phyloP scores from a whole-genome alignment of 2,888 invertebrate genomes.

The Cantharis rustica region DNA sequence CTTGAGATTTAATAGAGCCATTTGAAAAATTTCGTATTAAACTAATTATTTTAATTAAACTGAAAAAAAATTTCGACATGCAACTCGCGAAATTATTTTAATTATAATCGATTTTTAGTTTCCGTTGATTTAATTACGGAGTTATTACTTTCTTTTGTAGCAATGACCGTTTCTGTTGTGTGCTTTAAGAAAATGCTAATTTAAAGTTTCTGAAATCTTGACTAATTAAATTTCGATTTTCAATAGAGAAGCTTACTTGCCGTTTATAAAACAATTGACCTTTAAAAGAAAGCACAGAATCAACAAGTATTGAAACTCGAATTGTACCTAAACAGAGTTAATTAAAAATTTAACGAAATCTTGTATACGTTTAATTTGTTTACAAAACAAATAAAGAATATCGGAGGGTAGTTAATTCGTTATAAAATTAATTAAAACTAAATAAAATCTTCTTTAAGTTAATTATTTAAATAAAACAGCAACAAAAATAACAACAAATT shows the following conservation, averaged over 20 bases:
- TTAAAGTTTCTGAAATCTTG: background rate
- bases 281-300: background rate
- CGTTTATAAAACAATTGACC: background rate
- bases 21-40: background rate
- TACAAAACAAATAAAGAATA: background rate
- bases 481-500: background rate
- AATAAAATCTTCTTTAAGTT: background rate
- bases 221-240: background rate
- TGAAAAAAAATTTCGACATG: background rate
- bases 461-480: background rate
- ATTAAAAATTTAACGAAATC: background rate
- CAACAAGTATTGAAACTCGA: background rate
- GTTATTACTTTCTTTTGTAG: background rate
- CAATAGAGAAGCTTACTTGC: background rate
- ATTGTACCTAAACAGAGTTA: background rate
- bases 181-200: background rate
- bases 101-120: background rate
- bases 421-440: background rate
- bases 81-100: background rate
- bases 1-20: background rate
- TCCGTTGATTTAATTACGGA: background rate
- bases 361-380: background rate
- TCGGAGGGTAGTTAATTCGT: background rate
- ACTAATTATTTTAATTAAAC: background rate
- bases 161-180: background rate